Conservation (phyloP, 2,888 invertebrate genomes). For the Euclidia mi region DNA sequence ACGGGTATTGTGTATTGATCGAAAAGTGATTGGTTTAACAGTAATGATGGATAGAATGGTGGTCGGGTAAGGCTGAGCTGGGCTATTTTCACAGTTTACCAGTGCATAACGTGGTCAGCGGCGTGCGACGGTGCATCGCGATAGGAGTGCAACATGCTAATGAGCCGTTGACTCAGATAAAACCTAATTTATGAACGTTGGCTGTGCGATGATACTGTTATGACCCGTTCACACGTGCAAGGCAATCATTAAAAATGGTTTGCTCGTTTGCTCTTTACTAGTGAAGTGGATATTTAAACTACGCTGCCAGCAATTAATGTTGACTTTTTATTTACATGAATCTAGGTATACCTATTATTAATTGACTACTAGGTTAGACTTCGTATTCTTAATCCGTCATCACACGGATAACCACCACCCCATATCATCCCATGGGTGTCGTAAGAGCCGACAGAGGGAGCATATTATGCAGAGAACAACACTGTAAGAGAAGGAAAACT, state of each 20-base stretch:
- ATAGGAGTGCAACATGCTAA: conserved; percentile 79
- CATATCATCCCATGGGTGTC: too few species aligned
- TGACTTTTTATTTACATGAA: too few species aligned
- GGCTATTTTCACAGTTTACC: conserved; percentile 32
- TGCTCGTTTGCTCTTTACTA: too few species aligned
- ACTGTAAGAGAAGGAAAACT: too few species aligned
- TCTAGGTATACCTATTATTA: too few species aligned
- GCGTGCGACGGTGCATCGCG: conserved; percentile 65
- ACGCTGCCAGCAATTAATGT: too few species aligned
- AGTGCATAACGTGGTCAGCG: conserved; percentile 56
- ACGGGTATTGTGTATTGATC: conserved; percentile 13
- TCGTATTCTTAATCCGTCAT: too few species aligned
- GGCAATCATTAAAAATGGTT: not conserved
- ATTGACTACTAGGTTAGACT: too few species aligned
- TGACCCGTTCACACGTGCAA: conserved; percentile 36
- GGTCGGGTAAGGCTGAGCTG: conserved; percentile 31
- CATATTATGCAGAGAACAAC: too few species aligned
- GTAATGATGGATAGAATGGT: conserved; percentile 31
- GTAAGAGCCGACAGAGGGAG: too few species aligned
- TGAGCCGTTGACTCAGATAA: conserved; percentile 81
- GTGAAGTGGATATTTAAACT: too few species aligned
- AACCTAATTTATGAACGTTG: conserved; percentile 75
- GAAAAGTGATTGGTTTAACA: conserved; percentile 31
- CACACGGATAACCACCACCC: too few species aligned
- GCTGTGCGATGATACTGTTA: conserved; percentile 55